Percentiles rank a stretch among this genome's conserved stretches.
These are phyloP conservation scores for Tadarida brasiliensis DNA, from an alignment of 2,797 vertebrate species.

Conservation along the genomic window DNA sequence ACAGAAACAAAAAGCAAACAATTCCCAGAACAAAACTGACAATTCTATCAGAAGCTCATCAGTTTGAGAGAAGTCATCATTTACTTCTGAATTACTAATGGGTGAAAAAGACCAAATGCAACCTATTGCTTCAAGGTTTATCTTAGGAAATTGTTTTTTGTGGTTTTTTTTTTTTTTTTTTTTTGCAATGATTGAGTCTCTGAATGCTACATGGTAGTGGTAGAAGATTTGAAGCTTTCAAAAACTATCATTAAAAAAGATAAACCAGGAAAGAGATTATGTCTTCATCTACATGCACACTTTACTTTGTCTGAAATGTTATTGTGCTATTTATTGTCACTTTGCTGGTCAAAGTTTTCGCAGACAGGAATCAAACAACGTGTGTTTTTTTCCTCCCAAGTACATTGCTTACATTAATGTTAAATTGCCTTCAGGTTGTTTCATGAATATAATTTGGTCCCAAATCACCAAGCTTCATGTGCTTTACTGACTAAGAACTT, in stretches of 20 bases:
- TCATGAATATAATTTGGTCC: not conserved
- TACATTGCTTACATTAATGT: not conserved
- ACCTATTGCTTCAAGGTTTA: not conserved
- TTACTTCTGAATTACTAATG: slow-evolving; percentile 17
- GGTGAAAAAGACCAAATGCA: not conserved
- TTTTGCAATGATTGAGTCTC: not conserved
- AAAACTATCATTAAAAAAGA: not conserved
- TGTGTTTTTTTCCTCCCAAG: not conserved
- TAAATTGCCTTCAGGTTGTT: not conserved
- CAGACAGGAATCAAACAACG: not conserved
- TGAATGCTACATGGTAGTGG: not conserved
- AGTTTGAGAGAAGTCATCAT: not conserved
- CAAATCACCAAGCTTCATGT: not conserved
- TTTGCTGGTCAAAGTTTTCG: not conserved
- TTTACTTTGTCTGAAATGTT: not conserved
- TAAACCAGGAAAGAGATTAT: not conserved
- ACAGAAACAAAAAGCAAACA: not conserved
- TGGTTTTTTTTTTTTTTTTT: not conserved
- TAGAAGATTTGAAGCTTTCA: not conserved
- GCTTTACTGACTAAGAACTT: not conserved
- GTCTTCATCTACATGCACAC: not conserved
- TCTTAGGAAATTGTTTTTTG: not conserved
- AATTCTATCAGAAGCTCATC: not conserved
- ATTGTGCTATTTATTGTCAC: not conserved
- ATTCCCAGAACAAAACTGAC: not conserved